phyloP scores from a whole-genome alignment of 2,888 invertebrate species.

The Chrysomela aeneicollis region DNA sequence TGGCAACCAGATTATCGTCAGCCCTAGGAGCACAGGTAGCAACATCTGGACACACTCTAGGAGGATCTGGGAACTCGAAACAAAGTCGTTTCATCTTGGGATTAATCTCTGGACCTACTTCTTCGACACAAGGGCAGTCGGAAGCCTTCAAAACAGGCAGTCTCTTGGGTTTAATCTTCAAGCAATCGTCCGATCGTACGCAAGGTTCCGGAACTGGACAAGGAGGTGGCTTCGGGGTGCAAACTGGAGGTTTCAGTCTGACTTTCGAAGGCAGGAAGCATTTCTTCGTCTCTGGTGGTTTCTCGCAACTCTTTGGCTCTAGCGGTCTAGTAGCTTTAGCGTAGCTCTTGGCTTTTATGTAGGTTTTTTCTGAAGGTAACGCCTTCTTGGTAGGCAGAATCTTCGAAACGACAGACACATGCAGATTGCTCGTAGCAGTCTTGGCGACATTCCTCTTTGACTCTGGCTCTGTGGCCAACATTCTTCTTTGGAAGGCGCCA shows the following conservation, averaged over 20 bases:
- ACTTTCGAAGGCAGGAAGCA: slow-evolving; percentile 31
- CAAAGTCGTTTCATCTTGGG: slow-evolving; percentile 39
- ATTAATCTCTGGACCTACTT: slow-evolving; percentile 22
- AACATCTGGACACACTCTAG: slow-evolving; percentile 31
- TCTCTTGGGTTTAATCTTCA: slow-evolving; percentile 32
- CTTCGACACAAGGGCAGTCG: slow-evolving; percentile 42
- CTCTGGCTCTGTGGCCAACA: neutral
- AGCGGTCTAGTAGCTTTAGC: slow-evolving; percentile 12
- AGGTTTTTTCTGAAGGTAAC: neutral
- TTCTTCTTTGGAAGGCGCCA: neutral
- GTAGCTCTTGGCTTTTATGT: slow-evolving; percentile 4
- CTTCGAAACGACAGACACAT: neutral
- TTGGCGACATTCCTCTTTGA: neutral
- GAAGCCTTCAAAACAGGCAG: slow-evolving; percentile 36
- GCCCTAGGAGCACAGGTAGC: slow-evolving; percentile 28
- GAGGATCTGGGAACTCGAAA: slow-evolving; percentile 42
- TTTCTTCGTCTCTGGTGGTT: slow-evolving; percentile 11
- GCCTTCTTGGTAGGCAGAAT: neutral
- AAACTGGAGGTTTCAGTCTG: slow-evolving; percentile 20
- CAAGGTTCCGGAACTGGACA: slow-evolving; percentile 22
- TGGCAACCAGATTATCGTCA: slow-evolving; percentile 28
- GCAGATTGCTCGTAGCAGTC: neutral
- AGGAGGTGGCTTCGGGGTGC: slow-evolving; percentile 17
- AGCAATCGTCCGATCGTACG: slow-evolving; percentile 27
- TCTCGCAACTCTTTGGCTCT: slow-evolving; percentile 10